A percentile compares a stretch with the other conserved stretches of the same genome.
Evolutionary conservation across 2,888 invertebrate genomes (phyloP).

Genomic region (Dusona sp.): DNA sequence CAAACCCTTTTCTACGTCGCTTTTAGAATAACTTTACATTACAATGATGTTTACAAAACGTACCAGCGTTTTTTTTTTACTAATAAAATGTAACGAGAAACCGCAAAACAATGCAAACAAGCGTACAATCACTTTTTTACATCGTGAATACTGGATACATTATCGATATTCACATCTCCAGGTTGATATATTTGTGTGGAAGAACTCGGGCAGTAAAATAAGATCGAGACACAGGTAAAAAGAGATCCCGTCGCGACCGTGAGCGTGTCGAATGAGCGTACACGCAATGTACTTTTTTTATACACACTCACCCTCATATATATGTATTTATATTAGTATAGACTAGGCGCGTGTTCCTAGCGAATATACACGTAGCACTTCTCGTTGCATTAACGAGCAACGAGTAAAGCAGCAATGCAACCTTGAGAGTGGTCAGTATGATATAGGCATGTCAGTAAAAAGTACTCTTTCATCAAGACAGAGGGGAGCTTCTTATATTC

Average conservation of each 20-base stretch:
- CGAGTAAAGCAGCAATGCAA: slow-evolving; percentile 41
- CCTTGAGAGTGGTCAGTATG: slow-evolving; percentile 65
- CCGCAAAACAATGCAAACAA: neutral
- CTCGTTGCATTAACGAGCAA: slow-evolving; percentile 69
- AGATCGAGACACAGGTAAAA: slow-evolving; percentile 55
- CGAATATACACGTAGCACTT: slow-evolving; percentile 66
- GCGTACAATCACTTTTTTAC: neutral
- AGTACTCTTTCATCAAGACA: slow-evolving; percentile 48
- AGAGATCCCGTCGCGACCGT: slow-evolving; percentile 61
- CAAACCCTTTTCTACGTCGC: neutral
- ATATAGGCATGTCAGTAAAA: slow-evolving; percentile 39
- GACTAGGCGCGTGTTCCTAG: slow-evolving; percentile 44
- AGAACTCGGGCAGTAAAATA: slow-evolving; percentile 23
- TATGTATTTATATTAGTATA: slow-evolving; percentile 20
- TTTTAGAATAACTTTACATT: neutral
- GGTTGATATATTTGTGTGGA: slow-evolving; percentile 24
- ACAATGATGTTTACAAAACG: neutral
- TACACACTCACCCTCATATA: slow-evolving; percentile 27
- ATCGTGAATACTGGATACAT: neutral
- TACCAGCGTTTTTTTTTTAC: neutral
- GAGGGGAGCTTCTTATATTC: slow-evolving; percentile 7
- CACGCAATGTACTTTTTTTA: slow-evolving; percentile 44
- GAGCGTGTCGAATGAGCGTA: slow-evolving; percentile 65
- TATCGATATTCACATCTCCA: neutral
- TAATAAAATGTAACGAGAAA: neutral